Percentiles rank a stretch among this genome's conserved stretches.
phyloP scores from a whole-genome alignment of 2,888 invertebrate genomes.

The Alloscopus bannaensis region DNA sequence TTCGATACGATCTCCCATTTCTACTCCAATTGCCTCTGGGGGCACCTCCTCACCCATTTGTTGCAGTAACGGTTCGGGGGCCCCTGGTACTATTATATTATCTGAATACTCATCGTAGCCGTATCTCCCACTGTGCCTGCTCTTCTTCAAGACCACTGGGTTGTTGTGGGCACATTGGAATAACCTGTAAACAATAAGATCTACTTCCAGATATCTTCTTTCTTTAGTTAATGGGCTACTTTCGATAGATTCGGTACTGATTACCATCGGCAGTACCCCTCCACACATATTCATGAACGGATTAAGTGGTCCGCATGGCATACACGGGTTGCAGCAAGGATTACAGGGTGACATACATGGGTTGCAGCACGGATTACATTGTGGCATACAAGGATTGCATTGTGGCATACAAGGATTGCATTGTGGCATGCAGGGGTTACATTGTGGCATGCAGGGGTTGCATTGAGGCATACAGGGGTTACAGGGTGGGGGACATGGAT shows the following conservation, averaged over 20 bases:
- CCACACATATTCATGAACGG: constrained; percentile 48
- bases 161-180: constrained; percentile 58
- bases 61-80: neutral
- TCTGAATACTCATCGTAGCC: neutral
- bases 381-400: constrained; percentile 24
- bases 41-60: constrained; percentile 11
- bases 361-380: constrained; percentile 43
- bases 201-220: neutral
- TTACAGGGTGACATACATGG: constrained; percentile 26
- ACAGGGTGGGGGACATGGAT: constrained; percentile 13
- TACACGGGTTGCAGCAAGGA: constrained; percentile 33
- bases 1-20: neutral
- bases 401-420: constrained; percentile 44
- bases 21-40: neutral
- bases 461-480: constrained; percentile 22
- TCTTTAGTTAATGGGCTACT: neutral
- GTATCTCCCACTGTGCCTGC: neutral
- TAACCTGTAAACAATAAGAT: constrained; percentile 26
- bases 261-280: constrained; percentile 50
- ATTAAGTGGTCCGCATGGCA: constrained; percentile 32
- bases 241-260: neutral
- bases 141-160: constrained; percentile 8
- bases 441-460: neutral
- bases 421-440: constrained; percentile 27
- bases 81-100: constrained; percentile 32